Evolutionary conservation across 2,888 invertebrate genomes (phyloP), one percentile per base, ranked within the genome.

Genomic region (Dryomyza anilis): DNA sequence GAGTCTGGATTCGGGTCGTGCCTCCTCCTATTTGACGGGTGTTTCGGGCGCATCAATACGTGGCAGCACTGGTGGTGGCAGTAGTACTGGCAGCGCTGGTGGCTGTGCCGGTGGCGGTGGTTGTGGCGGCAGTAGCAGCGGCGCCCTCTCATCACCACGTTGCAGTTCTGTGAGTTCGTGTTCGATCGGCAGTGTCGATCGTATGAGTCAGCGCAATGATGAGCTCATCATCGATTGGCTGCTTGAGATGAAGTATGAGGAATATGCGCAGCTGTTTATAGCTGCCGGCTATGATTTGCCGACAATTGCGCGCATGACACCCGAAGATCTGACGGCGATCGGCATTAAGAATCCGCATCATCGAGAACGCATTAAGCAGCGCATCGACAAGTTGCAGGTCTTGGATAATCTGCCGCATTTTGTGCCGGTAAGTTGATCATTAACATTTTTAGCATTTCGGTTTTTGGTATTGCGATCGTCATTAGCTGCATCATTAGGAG

Each of bases 251-350:
- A 88, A 98, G 46, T 95, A 95, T 86, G 96, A 96, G 80, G 96
- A 97, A 81, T 98, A 98, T 85, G 94, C 94, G 71, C 89, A 93
- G 55, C 87, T 96, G 65, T 98, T 99, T 84, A 89, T 95, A 69
- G 90, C 93, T 46, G 96, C 98, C 14, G 98, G 98, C 39, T 99
- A 99, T 83, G 98, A 99, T 85, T 89, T 99, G 85, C 93, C 96
- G 27, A 98, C 98, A 1, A 95, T 98, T 78, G 94, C 97, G n/a
- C 88, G 97, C 74, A 98, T 98, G 96, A 99, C 98, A 14, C 98
- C 99, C 0, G 98, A 98, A 85, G 96, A 93, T 85, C 87, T 93
- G 74, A 92, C 92, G 52, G 92, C 92, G 61, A 91, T 93, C 78
- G 92, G 92, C 75, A 96, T 99, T 74, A 97, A 96, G 80, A 97